Base-by-base conservation (phyloP, 1,140 invertebrate genomes). In the Ceratitis capitata region DNA sequence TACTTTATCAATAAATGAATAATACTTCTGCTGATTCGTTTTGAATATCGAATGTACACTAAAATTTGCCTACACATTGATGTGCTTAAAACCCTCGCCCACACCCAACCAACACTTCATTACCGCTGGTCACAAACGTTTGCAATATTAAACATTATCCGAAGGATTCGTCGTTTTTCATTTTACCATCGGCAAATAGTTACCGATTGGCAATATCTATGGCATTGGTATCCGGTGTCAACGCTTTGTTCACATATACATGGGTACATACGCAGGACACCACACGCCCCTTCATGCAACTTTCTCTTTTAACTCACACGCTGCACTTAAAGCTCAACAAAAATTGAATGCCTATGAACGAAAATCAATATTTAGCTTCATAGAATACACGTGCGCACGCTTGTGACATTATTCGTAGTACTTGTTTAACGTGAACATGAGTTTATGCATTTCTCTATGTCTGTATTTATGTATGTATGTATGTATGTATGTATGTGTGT, bases 301-400 rank as follows among this genome's bases (percentile, higher is more conserved):
- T 39, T 45, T n/a, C 39, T 19, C 35, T 61, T 61, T 61, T n/a
- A n/a, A n/a, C n/a, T 45, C 39, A 45, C 19, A 45, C 23, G 39
- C 19, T 78, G 35, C 39, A 78, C 45, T 45, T 26, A 19, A 78
- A 45, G 39, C 69, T 78, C 39, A 78, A 74, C 19, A 47, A 78
- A 78, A 42, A 45, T 42, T 78, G 12, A 78, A 78, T 78, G 69
- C n/a, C 42, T 78, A 78, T 78, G 69, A 78, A 78, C 39, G 39
- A 78, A 78, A 78, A 78, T 78, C 69, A 78, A 78, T 78, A 78
- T 16, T 78, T 78, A 78, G 45, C 39, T 23, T 45, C 69, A 78
- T 78, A 32, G 7, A 45, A 45, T 78, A 39, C 69, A 78, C 69
- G 69, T 78, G 39, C 69, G 69, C 39, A 19, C n/a, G 39, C 23